Conservation (phyloP, 1,140 invertebrate species). For the Micrasema minimum region DNA sequence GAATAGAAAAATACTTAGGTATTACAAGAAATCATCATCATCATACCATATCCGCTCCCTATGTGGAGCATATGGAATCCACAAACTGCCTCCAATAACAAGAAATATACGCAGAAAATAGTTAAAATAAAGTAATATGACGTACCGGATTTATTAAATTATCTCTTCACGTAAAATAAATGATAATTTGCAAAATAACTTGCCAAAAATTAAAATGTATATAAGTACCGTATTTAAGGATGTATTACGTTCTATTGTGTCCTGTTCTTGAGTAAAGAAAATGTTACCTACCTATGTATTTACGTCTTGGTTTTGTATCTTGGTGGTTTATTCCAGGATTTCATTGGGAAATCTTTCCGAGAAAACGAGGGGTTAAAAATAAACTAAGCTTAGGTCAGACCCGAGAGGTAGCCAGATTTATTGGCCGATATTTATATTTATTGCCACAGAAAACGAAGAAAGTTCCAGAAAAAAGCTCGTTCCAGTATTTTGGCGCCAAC, state of each 20-base stretch:
- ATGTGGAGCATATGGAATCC: too few relatives aligned
- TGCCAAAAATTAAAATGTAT: not conserved
- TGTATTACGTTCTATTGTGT: too few relatives aligned
- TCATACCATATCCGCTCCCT: too few relatives aligned
- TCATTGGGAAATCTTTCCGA: constrained; percentile 23
- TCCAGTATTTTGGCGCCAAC: constrained; percentile 13
- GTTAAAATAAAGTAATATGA: not conserved
- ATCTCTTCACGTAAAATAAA: not conserved
- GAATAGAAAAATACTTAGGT: too few relatives aligned
- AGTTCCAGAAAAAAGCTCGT: not conserved
- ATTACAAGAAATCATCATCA: too few relatives aligned
- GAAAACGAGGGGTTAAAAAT: constrained; percentile 37
- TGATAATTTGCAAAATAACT: not conserved
- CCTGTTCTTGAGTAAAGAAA: too few relatives aligned
- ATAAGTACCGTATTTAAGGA: not conserved
- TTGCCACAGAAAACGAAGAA: constrained; percentile 15
- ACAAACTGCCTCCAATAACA: too few relatives aligned
- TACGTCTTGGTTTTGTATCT: constrained; percentile 9
- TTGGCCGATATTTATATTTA: constrained; percentile 38
- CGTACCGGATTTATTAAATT: not conserved
- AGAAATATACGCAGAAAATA: too few relatives aligned
- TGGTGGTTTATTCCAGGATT: constrained; percentile 16
- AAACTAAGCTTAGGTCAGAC: constrained; percentile 27
- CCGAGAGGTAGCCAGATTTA: constrained; percentile 32
- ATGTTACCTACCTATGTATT: not conserved